A percentile compares a stretch with the other conserved stretches of the same genome.
Evolutionary conservation across 2,797 vertebrate species (phyloP).

Genomic region (Arremon aurantiirostris): DNA sequence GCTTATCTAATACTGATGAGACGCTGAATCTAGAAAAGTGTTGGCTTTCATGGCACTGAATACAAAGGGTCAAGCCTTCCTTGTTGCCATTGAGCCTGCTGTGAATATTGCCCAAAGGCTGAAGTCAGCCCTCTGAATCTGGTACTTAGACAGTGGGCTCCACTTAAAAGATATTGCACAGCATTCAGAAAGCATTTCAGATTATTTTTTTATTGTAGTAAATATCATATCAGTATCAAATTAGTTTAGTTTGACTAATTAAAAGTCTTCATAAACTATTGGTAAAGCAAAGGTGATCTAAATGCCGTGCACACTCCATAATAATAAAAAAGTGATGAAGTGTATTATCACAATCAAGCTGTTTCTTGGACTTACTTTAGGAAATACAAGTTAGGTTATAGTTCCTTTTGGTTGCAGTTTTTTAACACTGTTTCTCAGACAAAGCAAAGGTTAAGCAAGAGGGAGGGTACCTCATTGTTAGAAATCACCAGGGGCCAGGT

Average conservation of each 20-base stretch:
- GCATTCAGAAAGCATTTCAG: conserved; percentile 20
- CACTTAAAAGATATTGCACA: background rate
- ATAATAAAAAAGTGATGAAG: background rate
- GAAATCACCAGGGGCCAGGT: background rate
- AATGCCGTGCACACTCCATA: conserved; percentile 4
- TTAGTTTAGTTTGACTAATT: conserved; percentile 54
- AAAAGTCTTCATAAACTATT: conserved; percentile 36
- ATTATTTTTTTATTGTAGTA: background rate
- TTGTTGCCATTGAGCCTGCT: background rate
- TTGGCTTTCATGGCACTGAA: background rate
- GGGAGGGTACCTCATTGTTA: background rate
- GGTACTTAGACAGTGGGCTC: background rate
- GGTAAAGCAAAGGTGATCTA: conserved; percentile 33
- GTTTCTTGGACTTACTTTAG: background rate
- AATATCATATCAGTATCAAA: background rate
- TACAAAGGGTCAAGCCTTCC: background rate
- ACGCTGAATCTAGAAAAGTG: background rate
- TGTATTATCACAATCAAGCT: background rate
- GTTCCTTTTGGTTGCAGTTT: background rate
- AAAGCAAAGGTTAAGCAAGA: background rate
- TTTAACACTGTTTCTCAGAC: background rate
- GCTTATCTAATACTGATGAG: background rate
- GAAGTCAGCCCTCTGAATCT: background rate
- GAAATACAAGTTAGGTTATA: background rate
- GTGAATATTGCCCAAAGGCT: background rate